phyloP scores from a whole-genome alignment of 1,140 invertebrate species.

The Amphibalanus amphitrite region DNA sequence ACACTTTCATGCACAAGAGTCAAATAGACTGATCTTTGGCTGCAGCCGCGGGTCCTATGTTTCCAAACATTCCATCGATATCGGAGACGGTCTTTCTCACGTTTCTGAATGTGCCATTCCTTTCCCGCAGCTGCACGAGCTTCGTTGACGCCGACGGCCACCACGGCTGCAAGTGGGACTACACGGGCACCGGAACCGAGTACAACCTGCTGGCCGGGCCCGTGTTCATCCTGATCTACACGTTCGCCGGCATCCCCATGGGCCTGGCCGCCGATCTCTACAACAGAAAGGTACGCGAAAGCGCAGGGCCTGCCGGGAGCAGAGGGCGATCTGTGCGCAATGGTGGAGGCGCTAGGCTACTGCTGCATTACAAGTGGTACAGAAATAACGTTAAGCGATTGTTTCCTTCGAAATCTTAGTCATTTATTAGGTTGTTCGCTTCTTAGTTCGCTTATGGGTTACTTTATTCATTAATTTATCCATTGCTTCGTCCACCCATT shows the following conservation, averaged over 20 bases:
- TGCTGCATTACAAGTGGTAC: too few species aligned
- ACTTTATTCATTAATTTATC: too few species aligned
- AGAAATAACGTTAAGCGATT: too few species aligned
- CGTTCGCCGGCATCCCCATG: slow-evolving; percentile 62
- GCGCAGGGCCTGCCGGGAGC: too few species aligned
- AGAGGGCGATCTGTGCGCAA: too few species aligned
- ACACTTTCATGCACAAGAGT: neutral
- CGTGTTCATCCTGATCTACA: slow-evolving; percentile 77
- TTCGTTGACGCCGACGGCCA: neutral
- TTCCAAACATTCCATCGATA: neutral
- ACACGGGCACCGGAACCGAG: slow-evolving; percentile 75
- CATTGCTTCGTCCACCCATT: too few species aligned
- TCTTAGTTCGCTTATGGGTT: too few species aligned
- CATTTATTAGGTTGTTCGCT: too few species aligned
- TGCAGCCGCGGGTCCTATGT: neutral
- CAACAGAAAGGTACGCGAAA: slow-evolving; percentile 12
- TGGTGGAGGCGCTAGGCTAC: too few species aligned
- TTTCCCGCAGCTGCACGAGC: neutral
- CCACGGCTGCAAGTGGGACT: slow-evolving; percentile 62
- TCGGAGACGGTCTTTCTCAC: too few species aligned
- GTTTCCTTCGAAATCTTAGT: too few species aligned
- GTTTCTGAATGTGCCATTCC: too few species aligned
- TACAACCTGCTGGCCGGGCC: slow-evolving; percentile 84
- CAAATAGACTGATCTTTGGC: neutral
- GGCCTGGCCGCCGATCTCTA: slow-evolving; percentile 67